These are phyloP conservation scores for Ips typographus DNA, from an alignment of 1,140 invertebrate species.

Conservation along the genomic window DNA sequence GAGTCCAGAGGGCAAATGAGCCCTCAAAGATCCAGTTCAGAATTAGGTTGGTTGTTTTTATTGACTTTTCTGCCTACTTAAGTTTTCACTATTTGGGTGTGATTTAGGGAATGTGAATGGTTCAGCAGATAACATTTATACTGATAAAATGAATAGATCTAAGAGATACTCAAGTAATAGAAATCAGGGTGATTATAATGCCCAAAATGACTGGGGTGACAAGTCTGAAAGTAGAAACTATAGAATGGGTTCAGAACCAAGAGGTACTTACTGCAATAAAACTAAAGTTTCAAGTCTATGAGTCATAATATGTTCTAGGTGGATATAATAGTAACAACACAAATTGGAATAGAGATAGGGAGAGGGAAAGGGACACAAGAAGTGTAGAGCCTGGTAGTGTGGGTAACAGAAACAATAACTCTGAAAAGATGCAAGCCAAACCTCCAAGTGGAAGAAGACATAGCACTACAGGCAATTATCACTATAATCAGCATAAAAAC, in stretches of 20 bases:
- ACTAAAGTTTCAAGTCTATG: constrained; percentile 4
- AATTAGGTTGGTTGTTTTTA: constrained; percentile 17
- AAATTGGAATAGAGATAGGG: constrained; percentile 40
- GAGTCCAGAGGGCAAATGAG: constrained; percentile 55
- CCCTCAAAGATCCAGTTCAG: constrained; percentile 40
- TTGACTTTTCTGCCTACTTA: background rate
- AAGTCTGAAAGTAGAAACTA: constrained; percentile 43
- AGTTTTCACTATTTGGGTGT: background rate
- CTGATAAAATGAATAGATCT: constrained; percentile 36
- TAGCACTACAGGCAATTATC: constrained; percentile 48
- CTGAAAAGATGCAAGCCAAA: constrained; percentile 51
- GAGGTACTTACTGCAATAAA: constrained; percentile 39
- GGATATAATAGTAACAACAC: constrained; percentile 11
- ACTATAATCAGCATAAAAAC: constrained; percentile 41
- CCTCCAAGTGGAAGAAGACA: constrained; percentile 58
- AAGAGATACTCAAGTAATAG: constrained; percentile 40
- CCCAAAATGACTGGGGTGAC: constrained; percentile 44
- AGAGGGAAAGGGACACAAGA: constrained; percentile 56
- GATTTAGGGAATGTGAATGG: constrained; percentile 36
- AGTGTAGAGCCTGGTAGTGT: constrained; percentile 56
- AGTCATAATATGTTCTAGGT: constrained; percentile 6
- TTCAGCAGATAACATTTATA: constrained; percentile 41
- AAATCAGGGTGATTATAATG: constrained; percentile 18
- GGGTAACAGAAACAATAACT: constrained; percentile 40
- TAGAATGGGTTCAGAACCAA: constrained; percentile 58